Percentiles rank a stretch among this genome's conserved stretches.
phyloP scores from a whole-genome alignment of 1,140 invertebrate species.

The Musca domestica region DNA sequence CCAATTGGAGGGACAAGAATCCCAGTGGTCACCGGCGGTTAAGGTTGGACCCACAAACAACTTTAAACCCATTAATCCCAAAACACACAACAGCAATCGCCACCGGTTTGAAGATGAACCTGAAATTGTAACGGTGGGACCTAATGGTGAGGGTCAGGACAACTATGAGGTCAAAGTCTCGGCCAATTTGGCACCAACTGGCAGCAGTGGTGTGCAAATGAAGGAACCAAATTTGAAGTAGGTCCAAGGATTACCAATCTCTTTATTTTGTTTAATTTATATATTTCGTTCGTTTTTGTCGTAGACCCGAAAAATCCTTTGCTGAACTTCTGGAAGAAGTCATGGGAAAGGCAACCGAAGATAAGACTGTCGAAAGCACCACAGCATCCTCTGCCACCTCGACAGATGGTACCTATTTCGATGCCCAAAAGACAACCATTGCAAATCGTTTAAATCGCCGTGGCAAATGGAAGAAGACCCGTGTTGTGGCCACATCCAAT shows the following conservation, averaged over 20 bases:
- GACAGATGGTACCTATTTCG: conserved; percentile 26
- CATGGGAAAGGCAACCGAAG: conserved; percentile 48
- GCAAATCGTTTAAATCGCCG: conserved; percentile 54
- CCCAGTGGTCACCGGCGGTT: conserved; percentile 62
- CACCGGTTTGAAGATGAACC: conserved; percentile 48
- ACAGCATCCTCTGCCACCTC: conserved; percentile 32
- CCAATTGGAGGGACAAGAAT: conserved; percentile 54
- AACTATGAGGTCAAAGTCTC: conserved; percentile 50
- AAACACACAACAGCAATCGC: conserved; percentile 25
- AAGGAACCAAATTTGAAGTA: conserved; percentile 48
- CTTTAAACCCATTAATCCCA: conserved; percentile 44
- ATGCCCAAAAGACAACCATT: conserved; percentile 40
- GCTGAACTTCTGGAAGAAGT: conserved; percentile 49
- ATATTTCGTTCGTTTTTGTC: too few relatives aligned
- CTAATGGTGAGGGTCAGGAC: conserved; percentile 34
- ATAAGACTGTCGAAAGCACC: conserved; percentile 30
- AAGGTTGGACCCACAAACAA: conserved; percentile 38
- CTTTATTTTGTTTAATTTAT: too few relatives aligned
- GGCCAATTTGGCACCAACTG: conserved; percentile 38
- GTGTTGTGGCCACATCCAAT: conserved; percentile 59
- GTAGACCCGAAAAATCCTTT: conserved; percentile 50
- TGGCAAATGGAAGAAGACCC: conserved; percentile 66
- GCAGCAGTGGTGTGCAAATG: conserved; percentile 32
- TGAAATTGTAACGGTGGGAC: conserved; percentile 42
- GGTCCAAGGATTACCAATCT: neutral